A percentile compares a stretch with the other conserved stretches of the same genome.
Conservation (phyloP, 1,140 invertebrate species). For the Bombus impatiens region DNA sequence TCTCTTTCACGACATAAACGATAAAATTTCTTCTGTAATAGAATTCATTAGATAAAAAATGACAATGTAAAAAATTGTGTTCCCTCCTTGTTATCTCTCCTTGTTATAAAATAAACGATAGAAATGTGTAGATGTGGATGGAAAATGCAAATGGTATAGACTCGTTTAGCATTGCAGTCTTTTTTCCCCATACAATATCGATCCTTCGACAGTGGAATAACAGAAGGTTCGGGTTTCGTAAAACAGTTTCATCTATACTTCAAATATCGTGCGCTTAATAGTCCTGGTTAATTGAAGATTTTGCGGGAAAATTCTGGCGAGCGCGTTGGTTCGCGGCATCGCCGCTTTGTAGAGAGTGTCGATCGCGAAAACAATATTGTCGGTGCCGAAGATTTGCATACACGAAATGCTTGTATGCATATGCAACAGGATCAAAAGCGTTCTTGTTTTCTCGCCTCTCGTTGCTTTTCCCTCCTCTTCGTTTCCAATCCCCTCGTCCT, state of each 20-base stretch:
- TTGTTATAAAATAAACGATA: neutral
- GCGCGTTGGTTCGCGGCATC: neutral
- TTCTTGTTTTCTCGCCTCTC: constrained; percentile 55
- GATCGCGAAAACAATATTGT: constrained; percentile 69
- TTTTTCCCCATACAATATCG: neutral
- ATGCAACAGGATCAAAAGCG: constrained; percentile 62
- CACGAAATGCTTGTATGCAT: constrained; percentile 64
- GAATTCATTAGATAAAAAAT: too few species aligned
- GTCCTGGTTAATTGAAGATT: neutral
- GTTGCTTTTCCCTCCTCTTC: constrained; percentile 9
- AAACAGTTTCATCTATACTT: neutral
- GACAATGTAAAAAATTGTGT: neutral
- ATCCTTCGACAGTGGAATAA: neutral
- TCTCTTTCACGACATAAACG: too few species aligned
- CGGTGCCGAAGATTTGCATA: constrained; percentile 54
- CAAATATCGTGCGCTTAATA: neutral
- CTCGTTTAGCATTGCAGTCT: neutral
- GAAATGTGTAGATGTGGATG: neutral
- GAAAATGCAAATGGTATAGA: neutral
- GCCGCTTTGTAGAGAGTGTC: constrained; percentile 45
- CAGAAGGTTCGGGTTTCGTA: neutral
- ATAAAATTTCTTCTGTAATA: too few species aligned
- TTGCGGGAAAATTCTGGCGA: neutral
- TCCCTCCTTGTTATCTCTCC: neutral
- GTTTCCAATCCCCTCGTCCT: neutral